These are phyloP conservation scores for Clepsis dumicolana DNA, from an alignment of 2,888 invertebrate genomes.

Conservation along the genomic window DNA sequence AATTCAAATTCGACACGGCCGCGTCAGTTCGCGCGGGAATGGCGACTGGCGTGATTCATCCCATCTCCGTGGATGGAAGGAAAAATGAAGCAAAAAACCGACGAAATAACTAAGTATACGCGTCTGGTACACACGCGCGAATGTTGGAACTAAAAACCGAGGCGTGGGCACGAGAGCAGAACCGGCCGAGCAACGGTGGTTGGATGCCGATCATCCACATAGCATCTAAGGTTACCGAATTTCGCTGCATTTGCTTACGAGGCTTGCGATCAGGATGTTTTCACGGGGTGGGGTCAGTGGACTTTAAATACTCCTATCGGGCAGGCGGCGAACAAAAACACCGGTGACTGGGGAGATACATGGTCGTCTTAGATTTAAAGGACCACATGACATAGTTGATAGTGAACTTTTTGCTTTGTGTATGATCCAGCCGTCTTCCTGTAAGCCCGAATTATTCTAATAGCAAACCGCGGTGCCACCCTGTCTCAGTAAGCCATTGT, in stretches of 20 bases:
- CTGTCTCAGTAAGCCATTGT: no score
- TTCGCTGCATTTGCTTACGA: conserved; percentile 24
- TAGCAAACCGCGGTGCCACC: no score
- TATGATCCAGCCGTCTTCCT: no score
- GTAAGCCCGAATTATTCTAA: no score
- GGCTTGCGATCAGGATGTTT: conserved; percentile 23
- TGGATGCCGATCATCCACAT: conserved; percentile 26
- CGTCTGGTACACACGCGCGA: conserved; percentile 52
- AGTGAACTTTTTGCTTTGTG: no score
- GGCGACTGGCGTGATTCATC: conserved; percentile 78
- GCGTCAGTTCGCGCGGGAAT: conserved; percentile 61
- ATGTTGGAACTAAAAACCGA: conserved; percentile 45
- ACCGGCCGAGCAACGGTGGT: conserved; percentile 58
- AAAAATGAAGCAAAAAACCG: conserved; percentile 62
- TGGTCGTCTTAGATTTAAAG: not conserved
- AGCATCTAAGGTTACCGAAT: conserved; percentile 38
- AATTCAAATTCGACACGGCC: conserved; percentile 57
- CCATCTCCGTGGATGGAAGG: conserved; percentile 58
- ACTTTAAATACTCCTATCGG: not conserved
- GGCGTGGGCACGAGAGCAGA: conserved; percentile 64
- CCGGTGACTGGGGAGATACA: not conserved
- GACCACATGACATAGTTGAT: not conserved
- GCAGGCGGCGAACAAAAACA: not conserved
- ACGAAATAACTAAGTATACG: conserved; percentile 51
- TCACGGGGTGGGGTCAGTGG: conserved; percentile 27